Percentiles rank a stretch among this genome's conserved stretches.
phyloP scores from a whole-genome alignment of 2,797 vertebrate genomes.

The Parotocinclus haroldoi region DNA sequence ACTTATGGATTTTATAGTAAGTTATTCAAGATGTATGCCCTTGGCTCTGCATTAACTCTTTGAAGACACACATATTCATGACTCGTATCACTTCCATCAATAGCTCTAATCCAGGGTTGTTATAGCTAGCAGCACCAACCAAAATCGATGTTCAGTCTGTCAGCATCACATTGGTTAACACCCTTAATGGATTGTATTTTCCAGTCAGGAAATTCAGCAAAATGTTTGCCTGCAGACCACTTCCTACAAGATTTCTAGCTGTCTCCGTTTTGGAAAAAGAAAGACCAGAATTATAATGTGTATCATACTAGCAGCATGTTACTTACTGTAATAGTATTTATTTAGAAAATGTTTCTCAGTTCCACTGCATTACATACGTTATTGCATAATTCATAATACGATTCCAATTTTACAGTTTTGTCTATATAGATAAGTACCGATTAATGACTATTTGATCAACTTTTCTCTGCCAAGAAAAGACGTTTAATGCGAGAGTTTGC shows the following conservation, averaged over 20 bases:
- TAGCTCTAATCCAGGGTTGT: constrained; percentile 51
- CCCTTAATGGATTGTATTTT: constrained; percentile 57
- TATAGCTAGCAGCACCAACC: constrained; percentile 57
- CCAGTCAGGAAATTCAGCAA: constrained; percentile 63
- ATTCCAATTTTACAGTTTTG: too few relatives aligned
- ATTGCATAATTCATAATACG: too few relatives aligned
- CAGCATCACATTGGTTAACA: constrained; percentile 56
- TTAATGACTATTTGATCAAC: too few relatives aligned
- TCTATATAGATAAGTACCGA: too few relatives aligned
- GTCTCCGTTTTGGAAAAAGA: constrained; percentile 55
- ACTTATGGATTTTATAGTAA: constrained; percentile 65
- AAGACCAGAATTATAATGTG: constrained; percentile 45
- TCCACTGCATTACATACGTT: too few relatives aligned
- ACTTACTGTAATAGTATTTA: too few relatives aligned
- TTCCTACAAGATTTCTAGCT: constrained; percentile 61
- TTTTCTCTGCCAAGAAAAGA: too few relatives aligned
- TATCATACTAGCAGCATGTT: background rate
- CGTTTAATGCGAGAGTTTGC: too few relatives aligned
- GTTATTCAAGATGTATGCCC: constrained; percentile 57
- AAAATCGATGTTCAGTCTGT: constrained; percentile 56
- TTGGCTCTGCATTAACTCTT: constrained; percentile 47
- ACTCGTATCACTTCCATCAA: constrained; percentile 65
- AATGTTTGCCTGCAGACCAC: constrained; percentile 60
- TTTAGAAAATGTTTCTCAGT: too few relatives aligned
- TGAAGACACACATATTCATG: constrained; percentile 31